Conservation (phyloP, 1,140 invertebrate species). For the Aphis gossypii region DNA sequence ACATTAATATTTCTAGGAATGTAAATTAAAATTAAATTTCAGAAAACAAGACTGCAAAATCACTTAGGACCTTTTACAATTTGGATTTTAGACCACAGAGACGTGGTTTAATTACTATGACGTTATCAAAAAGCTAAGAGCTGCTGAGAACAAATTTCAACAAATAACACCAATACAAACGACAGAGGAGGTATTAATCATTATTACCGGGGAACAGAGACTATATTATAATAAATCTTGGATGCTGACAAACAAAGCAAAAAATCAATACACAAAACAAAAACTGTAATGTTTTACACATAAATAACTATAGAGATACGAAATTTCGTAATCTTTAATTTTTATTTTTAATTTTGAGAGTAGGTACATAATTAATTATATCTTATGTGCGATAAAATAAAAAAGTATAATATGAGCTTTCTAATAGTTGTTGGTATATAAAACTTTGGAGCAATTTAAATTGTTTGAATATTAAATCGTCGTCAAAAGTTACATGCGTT, state of each 20-base stretch:
- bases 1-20: not conserved
- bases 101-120: not conserved
- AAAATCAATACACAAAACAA: not conserved
- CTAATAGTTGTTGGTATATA: not conserved
- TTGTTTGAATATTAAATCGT: not conserved
- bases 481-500: not conserved
- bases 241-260: not conserved
- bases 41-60: not conserved
- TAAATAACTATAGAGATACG: not conserved
- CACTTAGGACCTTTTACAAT: constrained; percentile 23
- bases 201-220: not conserved
- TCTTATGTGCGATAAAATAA: not conserved
- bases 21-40: constrained; percentile 8
- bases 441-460: not conserved
- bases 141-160: not conserved
- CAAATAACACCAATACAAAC: not conserved
- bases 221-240: not conserved
- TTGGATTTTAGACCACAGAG: not conserved
- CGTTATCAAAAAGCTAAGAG: not conserved
- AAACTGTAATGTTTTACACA: not conserved
- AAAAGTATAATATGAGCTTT: not conserved
- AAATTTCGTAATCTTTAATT: not conserved
- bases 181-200: not conserved
- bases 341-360: not conserved
- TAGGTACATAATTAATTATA: not conserved